Percentiles rank a stretch among this genome's conserved stretches.
Evolutionary conservation across 2,888 invertebrate species (phyloP).

Genomic region (Atrina japonica): DNA sequence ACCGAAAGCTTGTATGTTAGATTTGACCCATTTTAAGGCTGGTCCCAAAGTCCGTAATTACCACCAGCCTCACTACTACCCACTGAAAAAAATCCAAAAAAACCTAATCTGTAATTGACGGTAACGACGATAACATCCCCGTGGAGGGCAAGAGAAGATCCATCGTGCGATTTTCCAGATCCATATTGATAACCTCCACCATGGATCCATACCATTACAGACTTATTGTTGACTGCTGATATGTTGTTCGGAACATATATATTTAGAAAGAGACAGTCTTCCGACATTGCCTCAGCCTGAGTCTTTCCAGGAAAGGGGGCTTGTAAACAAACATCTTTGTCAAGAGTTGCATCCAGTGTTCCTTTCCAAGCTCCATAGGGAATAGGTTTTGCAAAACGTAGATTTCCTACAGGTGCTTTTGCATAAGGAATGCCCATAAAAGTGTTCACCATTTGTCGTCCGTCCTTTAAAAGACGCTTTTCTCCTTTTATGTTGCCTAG

Average conservation of each 20-base stretch:
- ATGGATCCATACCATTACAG: constrained; percentile 4
- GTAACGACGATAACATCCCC: background rate
- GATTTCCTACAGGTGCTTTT: too few species aligned
- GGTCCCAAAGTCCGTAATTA: constrained; percentile 2
- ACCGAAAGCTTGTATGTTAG: background rate
- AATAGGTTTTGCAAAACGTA: too few species aligned
- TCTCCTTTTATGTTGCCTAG: too few species aligned
- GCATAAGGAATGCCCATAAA: too few species aligned
- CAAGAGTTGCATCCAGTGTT: too few species aligned
- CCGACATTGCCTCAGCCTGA: background rate
- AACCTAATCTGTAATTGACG: background rate
- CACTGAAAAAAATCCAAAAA: background rate
- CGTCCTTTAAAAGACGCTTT: too few species aligned
- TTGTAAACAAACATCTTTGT: too few species aligned
- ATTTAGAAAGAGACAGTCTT: background rate
- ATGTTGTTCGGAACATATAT: background rate
- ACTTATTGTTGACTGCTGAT: background rate
- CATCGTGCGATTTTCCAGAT: background rate
- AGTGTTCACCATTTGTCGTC: too few species aligned
- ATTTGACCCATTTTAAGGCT: background rate
- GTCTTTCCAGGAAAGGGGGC: too few species aligned
- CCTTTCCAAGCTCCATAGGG: too few species aligned
- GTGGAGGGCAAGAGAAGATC: background rate
- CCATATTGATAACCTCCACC: background rate
- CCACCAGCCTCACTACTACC: background rate